Evolutionary conservation across 2,888 invertebrate species (phyloP), one percentile per base, ranked within the genome.

Genomic region (Allacma fusca): DNA sequence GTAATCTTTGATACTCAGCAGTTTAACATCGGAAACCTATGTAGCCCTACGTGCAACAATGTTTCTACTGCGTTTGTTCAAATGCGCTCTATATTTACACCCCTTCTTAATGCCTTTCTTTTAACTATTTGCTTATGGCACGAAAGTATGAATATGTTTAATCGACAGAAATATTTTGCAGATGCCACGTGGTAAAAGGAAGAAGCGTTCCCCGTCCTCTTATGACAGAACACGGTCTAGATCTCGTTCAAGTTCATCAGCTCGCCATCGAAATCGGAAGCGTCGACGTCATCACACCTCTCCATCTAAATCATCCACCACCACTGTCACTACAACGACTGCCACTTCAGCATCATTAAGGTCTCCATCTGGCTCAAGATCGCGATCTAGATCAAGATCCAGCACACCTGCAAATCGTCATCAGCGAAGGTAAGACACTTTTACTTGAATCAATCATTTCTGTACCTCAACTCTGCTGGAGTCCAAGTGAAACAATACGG

Each of bases 101-200:
- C n/a, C n/a, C n/a, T n/a, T 50, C 5, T n/a, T 50, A 50, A 16
- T 50, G 50, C 50, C 19, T 50, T 50, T 50, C n/a, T 50, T 13
- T 50, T 50, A 50, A n/a, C 5, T 19, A 50, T 50, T 50, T 50
- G 50, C 50, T 50, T 19, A 16, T 50, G 16, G 50, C 2, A 50
- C 16, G 2, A 50, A 50, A 5, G 5, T 2, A 19, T 50, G 5
- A 19, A 19, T 5, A 4, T 19, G 50, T 12, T 19, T 4, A 50
- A n/a, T 50, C 16, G 19, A 50, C 19, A 12, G n/a, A 9, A 50
- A 50, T 19, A 16, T 34, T 34, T 50, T 50, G 19, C 67, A 82
- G 80, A 82, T 82, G 82, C 82, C 82, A 57, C 70, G 80, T 76
- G 78, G 76, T 24, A 82, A 82, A 78, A 79, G 82, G 79, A 82